A percentile compares a stretch with the other conserved stretches of the same genome.
phyloP scores from a whole-genome alignment of 2,888 invertebrate genomes.

The Drosophila paranaensis region DNA sequence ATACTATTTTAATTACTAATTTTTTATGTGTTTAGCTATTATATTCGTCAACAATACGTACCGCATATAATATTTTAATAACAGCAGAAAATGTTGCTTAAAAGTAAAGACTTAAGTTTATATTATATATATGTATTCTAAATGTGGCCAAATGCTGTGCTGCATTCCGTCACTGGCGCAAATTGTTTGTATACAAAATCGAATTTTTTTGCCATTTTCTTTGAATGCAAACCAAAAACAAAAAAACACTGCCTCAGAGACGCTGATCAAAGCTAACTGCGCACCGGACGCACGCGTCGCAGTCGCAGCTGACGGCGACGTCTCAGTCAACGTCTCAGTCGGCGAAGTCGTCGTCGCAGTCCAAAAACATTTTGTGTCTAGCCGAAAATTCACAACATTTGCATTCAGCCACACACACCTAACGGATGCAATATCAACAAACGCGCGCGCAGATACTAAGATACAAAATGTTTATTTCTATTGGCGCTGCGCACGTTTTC shows the following conservation, averaged over 20 bases:
- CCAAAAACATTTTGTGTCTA: conserved; percentile 41
- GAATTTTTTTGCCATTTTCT: conserved; percentile 24
- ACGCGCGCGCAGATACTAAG: conserved; percentile 48
- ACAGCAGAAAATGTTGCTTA: not conserved
- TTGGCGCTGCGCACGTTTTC: conserved; percentile 63
- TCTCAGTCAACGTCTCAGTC: conserved; percentile 15
- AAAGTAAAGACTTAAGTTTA: not conserved
- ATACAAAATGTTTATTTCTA: conserved; percentile 57
- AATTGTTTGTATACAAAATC: conserved; percentile 63
- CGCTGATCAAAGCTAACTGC: conserved; percentile 73
- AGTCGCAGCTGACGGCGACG: conserved; percentile 19
- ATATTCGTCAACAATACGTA: not conserved
- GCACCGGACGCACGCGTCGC: conserved; percentile 74
- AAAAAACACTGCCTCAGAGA: conserved; percentile 27
- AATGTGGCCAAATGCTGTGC: conserved; percentile 37
- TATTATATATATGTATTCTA: conserved; percentile 6
- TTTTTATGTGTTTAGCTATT: not conserved
- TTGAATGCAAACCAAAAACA: conserved; percentile 55
- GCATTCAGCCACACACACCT: conserved; percentile 73
- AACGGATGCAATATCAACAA: conserved; percentile 70
- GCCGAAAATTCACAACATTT: conserved; percentile 69
- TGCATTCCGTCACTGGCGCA: conserved; percentile 24
- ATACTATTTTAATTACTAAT: not conserved
- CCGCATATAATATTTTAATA: not conserved
- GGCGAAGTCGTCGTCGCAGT: conserved; percentile 13